A percentile compares a stretch with the other conserved stretches of the same genome.
Evolutionary conservation across 2,113 vertebrate species (phyloP).

Genomic region (Oplegnathus fasciatus): DNA sequence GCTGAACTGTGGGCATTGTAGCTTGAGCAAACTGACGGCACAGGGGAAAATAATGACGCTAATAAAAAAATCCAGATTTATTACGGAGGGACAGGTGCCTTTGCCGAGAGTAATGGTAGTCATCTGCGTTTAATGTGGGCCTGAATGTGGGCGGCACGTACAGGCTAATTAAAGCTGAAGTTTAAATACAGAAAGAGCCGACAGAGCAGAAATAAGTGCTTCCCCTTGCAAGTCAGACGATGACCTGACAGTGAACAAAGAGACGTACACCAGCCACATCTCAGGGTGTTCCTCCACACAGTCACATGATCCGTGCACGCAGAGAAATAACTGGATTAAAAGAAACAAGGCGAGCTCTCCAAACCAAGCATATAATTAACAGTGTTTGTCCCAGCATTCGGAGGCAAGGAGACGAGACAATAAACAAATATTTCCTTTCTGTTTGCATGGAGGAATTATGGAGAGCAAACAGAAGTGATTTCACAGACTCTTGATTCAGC

Average conservation of each 20-base stretch:
- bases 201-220: slow-evolving; percentile 65
- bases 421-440: slow-evolving; percentile 33
- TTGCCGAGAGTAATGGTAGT: slow-evolving; percentile 17
- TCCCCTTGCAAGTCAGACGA: slow-evolving; percentile 47
- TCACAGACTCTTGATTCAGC: slow-evolving; percentile 42
- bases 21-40: not conserved
- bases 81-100: slow-evolving; percentile 47
- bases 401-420: slow-evolving; percentile 13
- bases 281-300: not conserved
- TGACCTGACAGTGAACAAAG: slow-evolving; percentile 36
- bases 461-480: slow-evolving; percentile 31
- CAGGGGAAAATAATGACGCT: slow-evolving; percentile 34
- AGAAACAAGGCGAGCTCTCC: slow-evolving; percentile 20
- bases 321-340: slow-evolving; percentile 14
- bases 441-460: slow-evolving; percentile 5
- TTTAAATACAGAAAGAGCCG: slow-evolving; percentile 78
- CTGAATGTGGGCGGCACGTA: slow-evolving; percentile 56
- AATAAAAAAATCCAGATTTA: slow-evolving; percentile 60
- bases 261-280: not conserved
- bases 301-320: not conserved
- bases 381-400: slow-evolving; percentile 15
- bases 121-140: slow-evolving; percentile 82
- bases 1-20: slow-evolving; percentile 36
- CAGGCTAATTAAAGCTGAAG: slow-evolving; percentile 83
- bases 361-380: slow-evolving; percentile 52